Base-by-base conservation (phyloP, 2,113 vertebrate species). In the Nanger granti region DNA sequence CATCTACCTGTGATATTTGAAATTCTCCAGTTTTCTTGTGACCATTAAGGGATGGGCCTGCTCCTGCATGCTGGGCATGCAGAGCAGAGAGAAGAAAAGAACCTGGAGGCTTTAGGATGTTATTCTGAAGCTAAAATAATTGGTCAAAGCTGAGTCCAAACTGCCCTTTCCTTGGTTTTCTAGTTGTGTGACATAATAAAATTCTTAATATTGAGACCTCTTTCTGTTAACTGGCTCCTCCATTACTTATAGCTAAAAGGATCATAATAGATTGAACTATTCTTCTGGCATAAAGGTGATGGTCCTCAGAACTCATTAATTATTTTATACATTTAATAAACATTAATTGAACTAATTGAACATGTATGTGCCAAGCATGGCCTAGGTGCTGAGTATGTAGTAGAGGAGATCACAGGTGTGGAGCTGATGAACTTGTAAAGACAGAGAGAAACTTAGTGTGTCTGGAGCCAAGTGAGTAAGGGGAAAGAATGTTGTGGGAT, bases 221-320 rank as follows among this genome's bases (percentile, higher is more conserved):
- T 52, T 52, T 52, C 49, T 60, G 18, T 44, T 83, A 37, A 2
- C 66, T 89, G 85, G 66, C 84, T 55, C 18, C 44, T 97, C 55
- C 44, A 62, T 91, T 82, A 95, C 11, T 55, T 47, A 15, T 2
- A 95, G 49, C 49, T 96, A 82, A 93, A 69, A 92, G n/a, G 49
- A 73, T 95, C 54, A 54, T 87, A 94, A 94, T 49, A 82, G 60
- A 54, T 69, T 93, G 66, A 80, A 31, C 47, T 88, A 8, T 47
- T 95, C 80, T 94, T 93, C 17, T 95, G 89, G 73, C 66, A 66
- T 93, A 90, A 95, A 93, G 88, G 82, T 97, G 76, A 82, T 66
- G 28, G 88, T 85, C 52, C 49, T 73, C 44, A 85, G 96, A 94
- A 92, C 37, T 54, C n/a, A 88, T 91, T 95, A 60, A 93, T 66